Base-by-base conservation (phyloP, 2,888 invertebrate genomes). In the Tanytarsus gracilentus region DNA sequence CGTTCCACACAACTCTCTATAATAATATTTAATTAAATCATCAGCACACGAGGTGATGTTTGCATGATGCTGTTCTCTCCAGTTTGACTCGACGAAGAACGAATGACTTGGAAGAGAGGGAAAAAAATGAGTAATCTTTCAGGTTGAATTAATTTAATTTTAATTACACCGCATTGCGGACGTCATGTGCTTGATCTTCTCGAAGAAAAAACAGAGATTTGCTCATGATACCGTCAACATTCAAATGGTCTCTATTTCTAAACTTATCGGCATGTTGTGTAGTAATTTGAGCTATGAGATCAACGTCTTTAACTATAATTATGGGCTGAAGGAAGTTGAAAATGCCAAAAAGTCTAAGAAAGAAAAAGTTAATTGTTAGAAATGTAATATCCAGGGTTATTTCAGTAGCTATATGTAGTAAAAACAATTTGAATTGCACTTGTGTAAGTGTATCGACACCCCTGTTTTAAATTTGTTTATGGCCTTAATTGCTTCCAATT, bases 321-420 rank as follows among this genome's bases (percentile, higher is more conserved):
- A 40, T 27, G n/a, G 55, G 55, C 23, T 40, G 39, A 1, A 16
- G 8, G 6, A 56, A 26, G 5, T 27, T 26, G 18, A 40, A 56
- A 8, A 56, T 36, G 9, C 55, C 55, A 27, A 56, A 56, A 9
- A 56, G 5, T 18, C 55, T 56, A 7, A 16, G 1, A 56, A 23
- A 44, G 9, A 18, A 18, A 44, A 1, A n/a, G n/a, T n/a, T n/a
- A n/a, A n/a, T n/a, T n/a, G n/a, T n/a, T n/a, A n/a, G n/a, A n/a
- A n/a, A n/a, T n/a, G n/a, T n/a, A n/a, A n/a, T n/a, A n/a, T n/a
- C n/a, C n/a, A n/a, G n/a, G n/a, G n/a, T n/a, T n/a, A n/a, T n/a
- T n/a, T n/a, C n/a, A n/a, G n/a, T n/a, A n/a, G n/a, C n/a, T n/a
- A n/a, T n/a, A n/a, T n/a, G n/a, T n/a, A n/a, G n/a, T n/a, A n/a